These are phyloP conservation scores for Carcina quercana DNA, from an alignment of 2,888 invertebrate genomes.

Conservation along the genomic window DNA sequence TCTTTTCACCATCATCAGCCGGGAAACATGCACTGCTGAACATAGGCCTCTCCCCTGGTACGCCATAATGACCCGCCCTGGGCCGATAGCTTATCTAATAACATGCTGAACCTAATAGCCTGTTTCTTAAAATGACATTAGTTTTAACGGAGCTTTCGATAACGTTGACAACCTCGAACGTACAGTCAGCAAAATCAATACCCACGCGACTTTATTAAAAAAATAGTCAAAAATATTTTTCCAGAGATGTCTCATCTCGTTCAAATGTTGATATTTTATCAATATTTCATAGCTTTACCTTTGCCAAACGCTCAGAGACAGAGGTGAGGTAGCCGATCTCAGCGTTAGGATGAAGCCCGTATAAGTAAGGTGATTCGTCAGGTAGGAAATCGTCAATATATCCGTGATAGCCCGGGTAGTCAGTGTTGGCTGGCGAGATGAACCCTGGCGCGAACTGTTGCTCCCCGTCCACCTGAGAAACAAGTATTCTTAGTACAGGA, in stretches of 20 bases:
- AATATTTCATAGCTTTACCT: slow-evolving; percentile 31
- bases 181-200: too few relatives aligned
- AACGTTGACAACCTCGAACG: too few relatives aligned
- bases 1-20: background rate
- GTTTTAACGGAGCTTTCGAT: too few relatives aligned
- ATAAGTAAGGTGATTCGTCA: slow-evolving; percentile 90
- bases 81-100: too few relatives aligned
- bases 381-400: slow-evolving; percentile 93
- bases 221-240: too few relatives aligned
- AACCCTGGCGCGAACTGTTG: slow-evolving; percentile 88
- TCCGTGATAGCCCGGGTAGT: slow-evolving; percentile 89
- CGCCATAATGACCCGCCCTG: too few relatives aligned
- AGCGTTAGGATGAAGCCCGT: slow-evolving; percentile 95
- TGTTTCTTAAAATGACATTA: too few relatives aligned
- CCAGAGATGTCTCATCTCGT: too few relatives aligned
- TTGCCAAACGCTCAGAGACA: slow-evolving; percentile 89
- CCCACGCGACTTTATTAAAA: too few relatives aligned
- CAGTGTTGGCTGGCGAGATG: slow-evolving; percentile 89
- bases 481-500: background rate
- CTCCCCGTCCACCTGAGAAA: slow-evolving; percentile 85
- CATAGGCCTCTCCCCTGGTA: background rate
- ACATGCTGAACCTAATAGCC: too few relatives aligned
- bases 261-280: background rate
- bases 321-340: slow-evolving; percentile 95
- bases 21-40: background rate